A percentile compares a stretch with the other conserved stretches of the same genome.
Evolutionary conservation across 2,888 invertebrate species (phyloP).

Genomic region (Terebella lapidaria): DNA sequence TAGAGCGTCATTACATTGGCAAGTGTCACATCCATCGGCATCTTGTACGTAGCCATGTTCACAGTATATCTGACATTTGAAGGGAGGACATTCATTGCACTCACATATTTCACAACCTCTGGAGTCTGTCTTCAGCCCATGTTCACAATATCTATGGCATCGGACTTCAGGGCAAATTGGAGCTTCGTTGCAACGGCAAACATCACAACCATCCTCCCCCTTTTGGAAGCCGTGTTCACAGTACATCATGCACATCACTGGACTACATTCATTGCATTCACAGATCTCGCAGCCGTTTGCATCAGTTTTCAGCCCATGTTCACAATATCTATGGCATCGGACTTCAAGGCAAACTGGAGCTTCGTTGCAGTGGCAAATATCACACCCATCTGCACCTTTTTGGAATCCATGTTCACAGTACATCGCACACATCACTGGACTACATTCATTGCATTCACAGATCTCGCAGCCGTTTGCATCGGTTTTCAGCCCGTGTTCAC

Average conservation of each 20-base stretch:
- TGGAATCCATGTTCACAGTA: constrained; percentile 8
- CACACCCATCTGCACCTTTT: constrained; percentile 12
- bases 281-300: constrained; percentile 12
- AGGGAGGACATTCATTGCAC: neutral
- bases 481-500: constrained; percentile 13
- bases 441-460: constrained; percentile 8
- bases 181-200: constrained; percentile 7
- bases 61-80: constrained; percentile 1
- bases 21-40: neutral
- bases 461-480: constrained; percentile 15
- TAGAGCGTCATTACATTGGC: neutral
- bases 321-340: constrained; percentile 9
- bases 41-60: constrained; percentile 3
- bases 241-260: constrained; percentile 11
- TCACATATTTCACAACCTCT: constrained; percentile 11
- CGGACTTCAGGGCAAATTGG: neutral
- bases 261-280: constrained; percentile 4
- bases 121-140: constrained; percentile 6
- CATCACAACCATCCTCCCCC: constrained; percentile 13
- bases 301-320: constrained; percentile 9
- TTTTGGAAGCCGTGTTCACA: constrained; percentile 15
- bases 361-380: constrained; percentile 11
- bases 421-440: constrained; percentile 3
- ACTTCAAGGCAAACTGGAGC: neutral
- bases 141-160: constrained; percentile 7